Evolutionary conservation across 2,888 invertebrate species (phyloP), one percentile per base, ranked within the genome.

Genomic region (Perithous albicinctus): DNA sequence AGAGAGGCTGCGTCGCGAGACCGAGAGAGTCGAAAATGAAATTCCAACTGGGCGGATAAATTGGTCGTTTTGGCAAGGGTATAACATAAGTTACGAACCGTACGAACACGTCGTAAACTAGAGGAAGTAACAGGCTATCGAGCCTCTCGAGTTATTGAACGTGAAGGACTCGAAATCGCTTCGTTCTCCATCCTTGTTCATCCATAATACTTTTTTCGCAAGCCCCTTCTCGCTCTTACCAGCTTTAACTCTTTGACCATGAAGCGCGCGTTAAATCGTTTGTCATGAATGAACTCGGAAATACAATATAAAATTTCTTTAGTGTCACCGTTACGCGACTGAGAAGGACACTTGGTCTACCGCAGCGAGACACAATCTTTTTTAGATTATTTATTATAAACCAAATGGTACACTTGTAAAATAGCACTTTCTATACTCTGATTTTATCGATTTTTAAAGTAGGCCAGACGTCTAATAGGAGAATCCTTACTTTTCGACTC

Each of bases 11-110:
- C 43, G 43, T 43, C 43, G 43, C n/a, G 54, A 32, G 48, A 35
- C 56, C 54, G 80, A 78, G n/a, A n/a, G n/a, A n/a, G 46, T 67
- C 41, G 78, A 72, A 78, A 84, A 85, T 73, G 79, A 82, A 81
- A 82, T 84, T 83, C 79, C 80, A 80, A 79, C 77, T 70, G 75
- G 83, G 73, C 69, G 84, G 83, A 86, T 85, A 86, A 86, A 86
- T 86, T 86, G 86, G 84, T 82, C 83, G 80, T 86, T 84, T 81
- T 81, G 76, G 78, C 61, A 70, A 76, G 81, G 66, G 18, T 38
- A 54, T 77, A 73, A 63, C 35, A 64, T 35, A 35, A 75, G 63
- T 84, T 83, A 78, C 78, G 80, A 81, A 78, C 79, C 29, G 78
- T 59, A 79, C 72, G 80, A 84, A 82, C 82, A 84, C 83, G 78